Base-by-base conservation (phyloP, 92 coral and sea anemone genomes). In the Porites lobata region DNA sequence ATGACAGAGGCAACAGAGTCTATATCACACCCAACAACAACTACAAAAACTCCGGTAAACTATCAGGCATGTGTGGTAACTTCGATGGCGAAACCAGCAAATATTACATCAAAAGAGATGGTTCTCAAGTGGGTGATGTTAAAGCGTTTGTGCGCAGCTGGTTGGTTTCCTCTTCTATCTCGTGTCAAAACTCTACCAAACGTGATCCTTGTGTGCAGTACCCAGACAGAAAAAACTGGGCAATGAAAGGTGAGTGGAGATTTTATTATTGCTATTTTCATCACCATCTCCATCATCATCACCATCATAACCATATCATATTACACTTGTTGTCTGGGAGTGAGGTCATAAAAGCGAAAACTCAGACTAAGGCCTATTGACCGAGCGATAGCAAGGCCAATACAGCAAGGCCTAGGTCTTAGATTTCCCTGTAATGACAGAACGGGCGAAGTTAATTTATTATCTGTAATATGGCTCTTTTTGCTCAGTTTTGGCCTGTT, bases 1-100 rank as follows among this genome's bases (percentile, higher is more conserved):
- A 87, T 75, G 99, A 97, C 85, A 90, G 89, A 54, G 96, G 95
- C 7, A 92, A 94, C 59, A 95, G 99, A 63, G 96, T 97, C 18
- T 97, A 92, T 56, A 88, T 95, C 88, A 87, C 75, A 67, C 93
- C 98, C 52, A 91, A 82, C 38, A 82, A 91, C 10, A 61, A 78
- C 21, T 72, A 88, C 77, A 88, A 76, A 77, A 54, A 70, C 7
- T 8, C 22, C 9, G 43, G 69, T 6, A 43, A 51, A 19, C 84
- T 94, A 64, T 24, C 76, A 9, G 99, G 99, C 75, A 90, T 97
- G 22, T 97, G 99, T 64, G 98, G 99, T 86, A 82, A 95, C 32
- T 95, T 92, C 57, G 90, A 95, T 66, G 98, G 95, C 4, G 22
- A 82, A 38, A 88, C 91, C 20, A 79, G 86, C 18, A 76, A 90